A percentile compares a stretch with the other conserved stretches of the same genome.
Conservation (phyloP, 1,140 invertebrate genomes). For the Drosophila lacteicornis region DNA sequence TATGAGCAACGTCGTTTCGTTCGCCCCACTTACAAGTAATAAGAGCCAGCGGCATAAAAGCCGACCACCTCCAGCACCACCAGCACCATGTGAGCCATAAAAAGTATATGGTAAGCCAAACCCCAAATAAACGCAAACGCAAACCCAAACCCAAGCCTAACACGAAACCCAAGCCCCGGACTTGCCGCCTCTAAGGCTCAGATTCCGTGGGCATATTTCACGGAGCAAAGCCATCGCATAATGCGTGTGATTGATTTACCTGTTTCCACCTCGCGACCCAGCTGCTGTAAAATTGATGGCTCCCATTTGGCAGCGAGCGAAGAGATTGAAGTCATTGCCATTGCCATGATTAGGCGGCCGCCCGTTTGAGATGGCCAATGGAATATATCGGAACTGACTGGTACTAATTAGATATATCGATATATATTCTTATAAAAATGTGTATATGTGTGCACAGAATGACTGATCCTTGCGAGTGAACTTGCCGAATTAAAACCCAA, state of each 20-base stretch:
- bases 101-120: constrained; percentile 64
- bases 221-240: constrained; percentile 66
- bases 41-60: constrained; percentile 72
- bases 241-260: constrained; percentile 79
- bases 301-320: constrained; percentile 59
- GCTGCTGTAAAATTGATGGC: constrained; percentile 68
- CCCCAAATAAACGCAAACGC: constrained; percentile 45
- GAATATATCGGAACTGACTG: neutral
- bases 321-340: constrained; percentile 48
- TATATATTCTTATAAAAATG: too few relatives aligned
- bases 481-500: neutral
- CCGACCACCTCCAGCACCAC: constrained; percentile 21
- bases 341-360: constrained; percentile 42
- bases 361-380: constrained; percentile 9
- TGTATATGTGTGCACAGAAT: too few relatives aligned
- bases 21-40: constrained; percentile 75
- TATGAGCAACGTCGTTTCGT: constrained; percentile 55
- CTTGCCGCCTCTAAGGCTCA: constrained; percentile 6
- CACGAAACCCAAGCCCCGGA: neutral
- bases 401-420: neutral
- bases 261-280: constrained; percentile 54
- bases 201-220: constrained; percentile 46
- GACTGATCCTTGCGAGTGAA: too few relatives aligned
- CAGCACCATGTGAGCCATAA: constrained; percentile 65
- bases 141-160: constrained; percentile 6